These are phyloP conservation scores for Acanthococcus lagerstroemiae DNA, from an alignment of 2,888 invertebrate genomes.

Conservation along the genomic window DNA sequence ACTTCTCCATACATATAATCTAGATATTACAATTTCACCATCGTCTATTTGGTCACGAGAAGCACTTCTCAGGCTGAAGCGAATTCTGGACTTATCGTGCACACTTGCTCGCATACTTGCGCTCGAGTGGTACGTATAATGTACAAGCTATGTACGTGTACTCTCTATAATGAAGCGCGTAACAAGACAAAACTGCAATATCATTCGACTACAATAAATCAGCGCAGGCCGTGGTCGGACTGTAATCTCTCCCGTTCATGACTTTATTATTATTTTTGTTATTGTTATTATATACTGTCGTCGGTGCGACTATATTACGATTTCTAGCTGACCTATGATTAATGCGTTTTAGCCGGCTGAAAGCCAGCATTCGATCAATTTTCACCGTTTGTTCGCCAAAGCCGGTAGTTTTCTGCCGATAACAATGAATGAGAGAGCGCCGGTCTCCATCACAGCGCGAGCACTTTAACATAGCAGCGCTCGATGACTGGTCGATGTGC, in stretches of 20 bases:
- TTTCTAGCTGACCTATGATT: slow-evolving; percentile 8
- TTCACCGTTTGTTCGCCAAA: slow-evolving; percentile 8
- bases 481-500: no score
- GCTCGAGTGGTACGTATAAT: no score
- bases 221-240: not conserved
- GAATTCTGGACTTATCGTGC: no score
- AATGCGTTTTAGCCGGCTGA: not conserved
- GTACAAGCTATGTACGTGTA: no score
- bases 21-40: no score
- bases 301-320: not conserved
- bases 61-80: no score
- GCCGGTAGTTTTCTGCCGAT: not conserved
- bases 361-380: slow-evolving; percentile 2
- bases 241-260: slow-evolving; percentile 10
- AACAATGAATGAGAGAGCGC: no score
- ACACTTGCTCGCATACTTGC: no score
- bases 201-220: slow-evolving; percentile 4
- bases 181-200: slow-evolving; percentile 5
- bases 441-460: no score
- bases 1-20: no score
- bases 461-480: no score
- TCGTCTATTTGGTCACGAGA: no score
- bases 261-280: slow-evolving; percentile 3
- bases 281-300: not conserved
- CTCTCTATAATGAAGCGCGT: slow-evolving; percentile 4